phyloP scores from a whole-genome alignment of 2,797 vertebrate genomes.

The Peromyscus nudipes region DNA sequence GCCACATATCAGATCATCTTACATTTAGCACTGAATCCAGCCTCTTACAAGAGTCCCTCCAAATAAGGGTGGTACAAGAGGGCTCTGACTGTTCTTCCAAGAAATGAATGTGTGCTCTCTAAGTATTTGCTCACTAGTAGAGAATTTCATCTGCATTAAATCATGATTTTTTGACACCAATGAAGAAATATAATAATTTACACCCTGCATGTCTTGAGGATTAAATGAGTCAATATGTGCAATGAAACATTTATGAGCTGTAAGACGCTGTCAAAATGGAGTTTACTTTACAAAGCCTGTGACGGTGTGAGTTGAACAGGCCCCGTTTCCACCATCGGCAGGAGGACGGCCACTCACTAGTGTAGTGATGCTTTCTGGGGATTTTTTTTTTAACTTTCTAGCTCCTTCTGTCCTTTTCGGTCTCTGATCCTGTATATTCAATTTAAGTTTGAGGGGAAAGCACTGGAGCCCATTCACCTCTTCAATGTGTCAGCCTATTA shows the following conservation, averaged over 20 bases:
- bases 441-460: not conserved
- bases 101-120: not conserved
- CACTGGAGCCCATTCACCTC: not conserved
- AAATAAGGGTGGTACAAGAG: not conserved
- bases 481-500: not conserved
- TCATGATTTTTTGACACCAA: constrained; percentile 32
- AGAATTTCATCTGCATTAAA: constrained; percentile 34
- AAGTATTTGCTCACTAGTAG: not conserved
- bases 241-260: constrained; percentile 19
- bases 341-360: not conserved
- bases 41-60: not conserved
- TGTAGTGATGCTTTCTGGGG: not conserved
- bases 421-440: not conserved
- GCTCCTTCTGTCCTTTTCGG: not conserved
- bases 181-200: constrained; percentile 50
- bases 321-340: accelerated
- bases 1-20: not conserved
- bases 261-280: not conserved
- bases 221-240: not conserved
- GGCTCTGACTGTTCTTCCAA: not conserved
- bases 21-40: not conserved
- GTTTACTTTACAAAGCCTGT: not conserved
- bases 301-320: not conserved
- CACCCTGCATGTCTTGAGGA: not conserved
- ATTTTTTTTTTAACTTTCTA: not conserved